Evolutionary conservation across 2,797 vertebrate species (phyloP), one percentile per base, ranked within the genome.

Genomic region (Thalassophryne amazonica): DNA sequence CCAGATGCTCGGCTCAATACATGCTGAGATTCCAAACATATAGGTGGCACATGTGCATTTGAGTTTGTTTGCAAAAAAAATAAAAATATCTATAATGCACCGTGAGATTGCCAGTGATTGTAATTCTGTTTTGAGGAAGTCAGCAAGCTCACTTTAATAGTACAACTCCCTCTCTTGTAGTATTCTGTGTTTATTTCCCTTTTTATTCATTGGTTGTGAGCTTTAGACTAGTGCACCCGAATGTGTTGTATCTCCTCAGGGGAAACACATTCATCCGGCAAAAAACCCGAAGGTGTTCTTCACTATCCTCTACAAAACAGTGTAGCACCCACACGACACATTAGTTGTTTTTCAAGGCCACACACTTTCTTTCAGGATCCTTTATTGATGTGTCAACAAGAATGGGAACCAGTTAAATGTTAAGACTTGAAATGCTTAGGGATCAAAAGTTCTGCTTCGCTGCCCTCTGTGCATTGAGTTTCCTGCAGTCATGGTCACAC

Each of bases 11-110:
- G 22, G 43, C 63, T 61, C 43, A 11, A 50, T 46, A 10, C 30
- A 61, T 51, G 71, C n/a, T 24, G 52, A 60, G 65, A 73, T 72
- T 69, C 76, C 55, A 63, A 66, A 58, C 36, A 75, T 65, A 39
- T 49, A 56, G 60, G 38, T 60, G 41, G 53, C 43, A 48, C n/a
- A 1, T 16, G n/a, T 38, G 23, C 40, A 36, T 69, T 35, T 47
- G 24, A 35, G n/a, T n/a, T n/a, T n/a, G n/a, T n/a, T n/a, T n/a
- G n/a, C n/a, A n/a, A n/a, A n/a, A n/a, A n/a, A n/a, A n/a, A n/a
- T n/a, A n/a, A n/a, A n/a, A n/a, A n/a, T n/a, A n/a, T n/a, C n/a
- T n/a, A n/a, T n/a, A 15, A 28, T 47, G 16, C 22, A 30, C 15
- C 38, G 33, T 29, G 15, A 57, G 36, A 57, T 61, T 58, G 32